Conservation (phyloP, 2,113 vertebrate species). For the Drymodes brunneopygia region DNA sequence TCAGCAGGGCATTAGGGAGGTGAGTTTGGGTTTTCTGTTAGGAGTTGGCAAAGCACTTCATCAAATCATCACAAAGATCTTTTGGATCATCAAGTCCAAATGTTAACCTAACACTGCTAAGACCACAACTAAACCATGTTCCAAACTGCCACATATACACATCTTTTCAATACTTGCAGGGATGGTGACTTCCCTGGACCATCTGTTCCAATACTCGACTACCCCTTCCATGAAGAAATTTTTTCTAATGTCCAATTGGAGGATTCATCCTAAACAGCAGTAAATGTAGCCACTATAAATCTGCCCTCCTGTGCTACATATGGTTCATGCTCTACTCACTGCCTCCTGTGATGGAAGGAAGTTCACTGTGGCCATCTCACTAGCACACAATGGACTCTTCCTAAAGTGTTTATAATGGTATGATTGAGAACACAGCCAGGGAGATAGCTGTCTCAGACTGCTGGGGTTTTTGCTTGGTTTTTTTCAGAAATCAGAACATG, state of each 20-base stretch:
- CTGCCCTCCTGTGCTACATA: accelerated
- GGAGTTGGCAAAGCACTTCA: neutral
- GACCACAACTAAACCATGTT: neutral
- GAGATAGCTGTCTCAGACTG: neutral
- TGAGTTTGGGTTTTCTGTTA: neutral
- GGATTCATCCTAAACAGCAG: neutral
- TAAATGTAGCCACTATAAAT: neutral
- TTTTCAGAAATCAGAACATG: neutral
- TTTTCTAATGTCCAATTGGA: neutral
- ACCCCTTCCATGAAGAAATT: neutral
- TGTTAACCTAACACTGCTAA: neutral
- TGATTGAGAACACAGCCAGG: neutral
- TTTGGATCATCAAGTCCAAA: neutral
- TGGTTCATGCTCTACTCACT: neutral
- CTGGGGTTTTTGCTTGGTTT: neutral
- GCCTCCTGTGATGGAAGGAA: neutral
- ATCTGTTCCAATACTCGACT: neutral
- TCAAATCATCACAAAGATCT: neutral
- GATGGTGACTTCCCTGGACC: neutral
- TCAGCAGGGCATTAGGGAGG: neutral
- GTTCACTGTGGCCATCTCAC: neutral
- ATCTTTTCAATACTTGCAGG: neutral
- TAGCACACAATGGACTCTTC: neutral
- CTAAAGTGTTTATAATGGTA: neutral
- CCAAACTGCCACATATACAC: too few relatives aligned